A percentile compares a stretch with the other conserved stretches of the same genome.
Conservation (phyloP, 2,797 vertebrate genomes). For the Lophius americanus region DNA sequence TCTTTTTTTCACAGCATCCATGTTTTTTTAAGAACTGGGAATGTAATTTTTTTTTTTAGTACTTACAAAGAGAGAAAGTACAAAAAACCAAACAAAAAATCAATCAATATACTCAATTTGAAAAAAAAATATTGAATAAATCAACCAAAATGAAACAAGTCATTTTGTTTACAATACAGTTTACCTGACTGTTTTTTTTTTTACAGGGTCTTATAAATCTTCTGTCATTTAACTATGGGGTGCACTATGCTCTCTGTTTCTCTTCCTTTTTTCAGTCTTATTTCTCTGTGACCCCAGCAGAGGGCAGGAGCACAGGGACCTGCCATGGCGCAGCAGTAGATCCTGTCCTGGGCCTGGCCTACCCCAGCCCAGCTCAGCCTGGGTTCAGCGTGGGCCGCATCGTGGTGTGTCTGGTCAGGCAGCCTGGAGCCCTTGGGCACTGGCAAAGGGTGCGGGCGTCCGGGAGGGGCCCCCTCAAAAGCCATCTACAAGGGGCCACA, state of each 20-base stretch:
- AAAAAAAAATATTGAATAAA: not conserved
- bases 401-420: conserved; percentile 89
- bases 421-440: conserved; percentile 91
- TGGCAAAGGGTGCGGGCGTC: conserved; percentile 86
- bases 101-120: not conserved
- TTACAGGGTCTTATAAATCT: not conserved
- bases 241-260: not conserved
- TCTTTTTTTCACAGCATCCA: too few species aligned
- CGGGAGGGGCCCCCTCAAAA: conserved; percentile 89
- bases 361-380: conserved; percentile 74
- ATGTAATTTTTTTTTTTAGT: too few species aligned
- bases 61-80: too few species aligned
- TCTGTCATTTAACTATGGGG: not conserved
- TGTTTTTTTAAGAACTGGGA: too few species aligned
- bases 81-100: not conserved
- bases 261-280: conserved; percentile 4
- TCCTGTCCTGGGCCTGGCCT: conserved; percentile 57
- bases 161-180: too few species aligned
- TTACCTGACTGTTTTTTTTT: too few species aligned
- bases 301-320: conserved; percentile 72
- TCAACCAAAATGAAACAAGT: too few species aligned
- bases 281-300: conserved; percentile 68
- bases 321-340: conserved; percentile 49
- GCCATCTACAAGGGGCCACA: conserved; percentile 87
- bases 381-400: conserved; percentile 84